Evolutionary conservation across 2,113 vertebrate species (phyloP).

Genomic region (Myanophis thanlyinensis): DNA sequence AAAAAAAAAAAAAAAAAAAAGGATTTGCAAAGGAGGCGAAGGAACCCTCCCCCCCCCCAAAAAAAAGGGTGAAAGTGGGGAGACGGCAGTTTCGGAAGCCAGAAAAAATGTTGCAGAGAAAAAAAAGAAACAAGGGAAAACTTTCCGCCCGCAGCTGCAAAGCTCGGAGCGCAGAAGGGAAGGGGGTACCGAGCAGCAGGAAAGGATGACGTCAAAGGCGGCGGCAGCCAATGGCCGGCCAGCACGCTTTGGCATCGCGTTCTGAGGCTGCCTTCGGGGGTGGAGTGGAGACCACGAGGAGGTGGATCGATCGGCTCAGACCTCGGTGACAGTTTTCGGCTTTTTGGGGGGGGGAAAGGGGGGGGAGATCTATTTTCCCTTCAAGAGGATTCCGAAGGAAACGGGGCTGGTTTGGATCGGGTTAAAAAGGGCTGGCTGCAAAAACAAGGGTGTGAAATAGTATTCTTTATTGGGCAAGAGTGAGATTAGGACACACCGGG

Average conservation of each 20-base stretch:
- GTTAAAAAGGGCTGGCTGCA: background rate
- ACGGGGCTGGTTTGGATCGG: background rate
- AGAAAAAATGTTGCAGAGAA: background rate
- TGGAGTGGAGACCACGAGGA: background rate
- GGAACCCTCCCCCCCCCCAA: no score
- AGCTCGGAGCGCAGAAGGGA: background rate
- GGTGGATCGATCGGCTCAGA: background rate
- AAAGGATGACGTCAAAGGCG: conserved; percentile 54
- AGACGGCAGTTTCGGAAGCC: rapidly evolving
- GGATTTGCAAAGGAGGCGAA: background rate
- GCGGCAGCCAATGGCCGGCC: conserved; percentile 33
- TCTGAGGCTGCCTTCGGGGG: background rate
- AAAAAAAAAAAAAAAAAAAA: no score
- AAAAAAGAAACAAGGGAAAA: background rate
- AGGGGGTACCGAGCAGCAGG: conserved; percentile 53
- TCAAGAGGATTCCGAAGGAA: background rate
- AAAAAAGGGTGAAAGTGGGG: background rate
- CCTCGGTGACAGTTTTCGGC: background rate
- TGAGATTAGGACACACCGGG: no score
- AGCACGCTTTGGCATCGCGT: background rate
- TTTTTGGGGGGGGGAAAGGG: background rate
- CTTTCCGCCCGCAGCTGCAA: background rate
- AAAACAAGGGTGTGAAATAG: background rate
- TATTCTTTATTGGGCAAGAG: no score
- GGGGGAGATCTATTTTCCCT: background rate